Evolutionary conservation across 2,888 invertebrate species (phyloP).

Genomic region (Mesoligia furuncula): DNA sequence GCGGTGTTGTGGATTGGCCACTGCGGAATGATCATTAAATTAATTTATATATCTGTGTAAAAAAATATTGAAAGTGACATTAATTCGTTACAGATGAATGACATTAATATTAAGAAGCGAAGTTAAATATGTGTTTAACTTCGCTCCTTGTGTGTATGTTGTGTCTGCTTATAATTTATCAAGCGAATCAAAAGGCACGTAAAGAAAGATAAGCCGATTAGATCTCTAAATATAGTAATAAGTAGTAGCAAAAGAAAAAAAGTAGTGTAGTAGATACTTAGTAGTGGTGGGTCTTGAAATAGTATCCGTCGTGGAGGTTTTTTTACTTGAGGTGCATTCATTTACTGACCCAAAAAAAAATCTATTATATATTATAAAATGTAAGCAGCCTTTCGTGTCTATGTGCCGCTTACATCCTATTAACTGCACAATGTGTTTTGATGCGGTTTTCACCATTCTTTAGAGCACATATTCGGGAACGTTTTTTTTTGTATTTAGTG

Average conservation of each 20-base stretch:
- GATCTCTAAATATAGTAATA: neutral
- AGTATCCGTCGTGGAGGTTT: neutral
- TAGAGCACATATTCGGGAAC: too few species aligned
- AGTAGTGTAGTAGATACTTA: too few species aligned
- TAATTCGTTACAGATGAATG: neutral
- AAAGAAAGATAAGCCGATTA: neutral
- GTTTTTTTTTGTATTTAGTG: too few species aligned
- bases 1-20: constrained; percentile 17
- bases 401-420: too few species aligned
- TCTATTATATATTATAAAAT: too few species aligned
- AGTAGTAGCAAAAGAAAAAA: too few species aligned
- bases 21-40: constrained; percentile 6
- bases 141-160: neutral
- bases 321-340: neutral
- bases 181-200: neutral
- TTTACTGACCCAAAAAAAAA: neutral
- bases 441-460: too few species aligned
- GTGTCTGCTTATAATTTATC: neutral
- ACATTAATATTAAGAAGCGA: neutral
- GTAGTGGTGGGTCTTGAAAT: neutral
- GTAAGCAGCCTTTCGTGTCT: too few species aligned
- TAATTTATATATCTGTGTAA: neutral
- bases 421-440: too few species aligned
- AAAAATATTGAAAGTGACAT: neutral
- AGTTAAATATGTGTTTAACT: neutral